Evolutionary conservation across 2,797 vertebrate species (phyloP).

Genomic region (Tapera naevia): DNA sequence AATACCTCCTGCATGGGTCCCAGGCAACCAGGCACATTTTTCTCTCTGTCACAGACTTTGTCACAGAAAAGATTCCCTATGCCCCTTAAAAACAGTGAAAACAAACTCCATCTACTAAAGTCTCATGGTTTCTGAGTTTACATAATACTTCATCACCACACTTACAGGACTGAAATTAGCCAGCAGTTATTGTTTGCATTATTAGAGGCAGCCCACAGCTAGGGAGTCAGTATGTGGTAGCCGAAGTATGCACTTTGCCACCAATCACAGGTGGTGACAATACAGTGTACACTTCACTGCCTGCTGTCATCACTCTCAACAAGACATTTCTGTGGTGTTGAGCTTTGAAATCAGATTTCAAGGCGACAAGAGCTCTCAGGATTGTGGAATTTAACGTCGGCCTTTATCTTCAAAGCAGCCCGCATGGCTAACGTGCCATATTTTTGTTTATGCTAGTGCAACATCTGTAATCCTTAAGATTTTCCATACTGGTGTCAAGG

Average conservation of each 20-base stretch:
- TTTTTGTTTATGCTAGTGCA: conserved; percentile 47
- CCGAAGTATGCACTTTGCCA: conserved; percentile 65
- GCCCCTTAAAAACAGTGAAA: background rate
- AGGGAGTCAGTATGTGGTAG: conserved; percentile 57
- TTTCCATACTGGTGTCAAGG: conserved; percentile 62
- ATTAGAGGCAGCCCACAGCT: conserved; percentile 50
- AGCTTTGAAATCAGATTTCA: conserved; percentile 74
- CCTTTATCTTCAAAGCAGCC: conserved; percentile 59
- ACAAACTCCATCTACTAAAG: background rate
- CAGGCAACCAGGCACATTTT: background rate
- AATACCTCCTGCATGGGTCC: rapidly evolving
- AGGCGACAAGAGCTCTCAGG: conserved; percentile 53
- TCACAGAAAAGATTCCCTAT: background rate
- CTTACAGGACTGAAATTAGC: conserved; percentile 49
- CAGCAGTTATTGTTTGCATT: conserved; percentile 63
- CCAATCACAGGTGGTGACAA: conserved; percentile 72
- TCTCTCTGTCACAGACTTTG: background rate
- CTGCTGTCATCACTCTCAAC: conserved; percentile 74
- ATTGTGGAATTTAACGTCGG: conserved; percentile 49
- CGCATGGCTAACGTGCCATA: background rate
- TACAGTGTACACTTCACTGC: conserved; percentile 59
- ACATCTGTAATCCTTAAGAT: conserved; percentile 59
- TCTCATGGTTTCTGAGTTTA: conserved; percentile 45
- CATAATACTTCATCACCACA: conserved; percentile 56
- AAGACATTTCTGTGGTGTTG: conserved; percentile 69